These are phyloP conservation scores for Sebastes diaconus DNA, from an alignment of 2,797 vertebrate species.

Conservation along the genomic window DNA sequence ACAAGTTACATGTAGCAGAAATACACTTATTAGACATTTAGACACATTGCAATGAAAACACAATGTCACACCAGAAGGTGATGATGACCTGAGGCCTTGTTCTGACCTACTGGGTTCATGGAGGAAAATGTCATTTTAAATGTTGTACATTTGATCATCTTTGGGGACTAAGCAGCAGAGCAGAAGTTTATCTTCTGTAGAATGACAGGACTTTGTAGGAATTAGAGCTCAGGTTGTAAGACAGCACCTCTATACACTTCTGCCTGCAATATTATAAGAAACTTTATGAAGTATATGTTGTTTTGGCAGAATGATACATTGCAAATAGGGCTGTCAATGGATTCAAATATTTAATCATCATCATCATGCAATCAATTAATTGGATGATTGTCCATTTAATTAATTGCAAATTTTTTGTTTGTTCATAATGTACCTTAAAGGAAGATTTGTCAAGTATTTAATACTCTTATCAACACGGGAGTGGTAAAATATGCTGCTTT, in stretches of 20 bases:
- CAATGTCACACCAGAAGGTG: slow-evolving; percentile 7
- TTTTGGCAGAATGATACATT: not conserved
- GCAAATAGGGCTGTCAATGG: not conserved
- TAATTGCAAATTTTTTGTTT: too few relatives aligned
- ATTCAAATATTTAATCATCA: too few relatives aligned
- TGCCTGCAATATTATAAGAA: not conserved
- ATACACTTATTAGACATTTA: slow-evolving; percentile 41
- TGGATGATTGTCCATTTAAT: too few relatives aligned
- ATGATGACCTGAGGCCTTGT: not conserved
- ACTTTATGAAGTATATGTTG: too few relatives aligned
- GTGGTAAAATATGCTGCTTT: too few relatives aligned
- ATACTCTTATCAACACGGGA: too few relatives aligned
- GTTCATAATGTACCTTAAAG: too few relatives aligned
- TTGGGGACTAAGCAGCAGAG: not conserved
- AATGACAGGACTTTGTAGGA: not conserved
- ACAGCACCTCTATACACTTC: not conserved
- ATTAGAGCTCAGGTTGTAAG: not conserved
- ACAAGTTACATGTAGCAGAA: slow-evolving; percentile 36
- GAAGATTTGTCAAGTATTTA: too few relatives aligned
- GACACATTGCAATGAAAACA: slow-evolving; percentile 16
- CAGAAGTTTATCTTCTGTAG: not conserved
- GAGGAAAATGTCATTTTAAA: not conserved
- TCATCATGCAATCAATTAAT: too few relatives aligned
- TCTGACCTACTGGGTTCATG: not conserved
- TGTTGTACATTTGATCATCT: not conserved